phyloP scores from a whole-genome alignment of 2,113 vertebrate genomes.

The Gadus chalcogrammus region DNA sequence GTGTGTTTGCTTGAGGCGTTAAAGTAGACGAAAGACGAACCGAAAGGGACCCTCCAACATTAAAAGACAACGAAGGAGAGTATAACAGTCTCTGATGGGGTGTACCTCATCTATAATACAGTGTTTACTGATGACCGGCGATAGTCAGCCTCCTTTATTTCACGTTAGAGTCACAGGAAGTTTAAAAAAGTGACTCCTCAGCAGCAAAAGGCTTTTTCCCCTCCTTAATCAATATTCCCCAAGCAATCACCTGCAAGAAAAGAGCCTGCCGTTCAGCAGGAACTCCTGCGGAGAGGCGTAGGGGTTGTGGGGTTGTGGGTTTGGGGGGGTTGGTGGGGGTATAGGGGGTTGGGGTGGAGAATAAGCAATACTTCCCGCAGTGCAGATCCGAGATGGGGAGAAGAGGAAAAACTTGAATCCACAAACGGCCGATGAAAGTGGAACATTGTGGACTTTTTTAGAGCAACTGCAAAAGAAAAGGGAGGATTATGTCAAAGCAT shows the following conservation, averaged over 20 bases:
- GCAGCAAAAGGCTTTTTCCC: constrained; percentile 47
- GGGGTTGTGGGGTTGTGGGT: neutral
- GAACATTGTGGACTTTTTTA: constrained; percentile 19
- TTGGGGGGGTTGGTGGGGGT: neutral
- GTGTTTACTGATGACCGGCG: constrained; percentile 38
- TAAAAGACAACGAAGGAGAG: constrained; percentile 20
- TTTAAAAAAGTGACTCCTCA: constrained; percentile 66
- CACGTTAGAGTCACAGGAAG: constrained; percentile 62
- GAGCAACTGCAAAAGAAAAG: constrained; percentile 2
- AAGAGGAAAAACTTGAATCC: constrained; percentile 44
- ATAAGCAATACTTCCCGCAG: constrained; percentile 50
- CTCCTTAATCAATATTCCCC: constrained; percentile 74
- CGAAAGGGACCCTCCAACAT: no score
- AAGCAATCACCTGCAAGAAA: constrained; percentile 71
- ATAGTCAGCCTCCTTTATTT: constrained; percentile 43
- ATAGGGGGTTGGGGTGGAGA: constrained; percentile 11
- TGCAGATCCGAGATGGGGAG: constrained; percentile 46
- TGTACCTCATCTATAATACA: neutral
- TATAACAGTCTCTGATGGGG: constrained; percentile 7
- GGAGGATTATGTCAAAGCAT: no score
- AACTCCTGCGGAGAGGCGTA: constrained; percentile 47
- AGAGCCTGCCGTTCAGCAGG: constrained; percentile 66
- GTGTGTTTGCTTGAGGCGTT: constrained; percentile 7
- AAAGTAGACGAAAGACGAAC: neutral
- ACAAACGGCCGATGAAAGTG: constrained; percentile 35